Base-by-base conservation (phyloP, 2,113 vertebrate genomes). In the Coracopsis vasa region DNA sequence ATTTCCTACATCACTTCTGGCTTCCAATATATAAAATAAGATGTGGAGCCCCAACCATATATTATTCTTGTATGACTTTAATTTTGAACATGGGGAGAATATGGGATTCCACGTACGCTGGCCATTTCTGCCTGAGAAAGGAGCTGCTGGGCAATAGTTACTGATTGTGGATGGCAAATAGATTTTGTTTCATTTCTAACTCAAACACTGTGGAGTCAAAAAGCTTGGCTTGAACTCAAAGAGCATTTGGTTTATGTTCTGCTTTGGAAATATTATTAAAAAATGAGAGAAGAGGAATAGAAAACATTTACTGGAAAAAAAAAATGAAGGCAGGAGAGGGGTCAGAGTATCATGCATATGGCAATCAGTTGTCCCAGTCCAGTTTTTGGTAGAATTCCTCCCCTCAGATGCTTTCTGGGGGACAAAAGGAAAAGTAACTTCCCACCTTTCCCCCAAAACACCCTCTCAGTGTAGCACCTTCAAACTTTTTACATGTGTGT, bases 211-310 rank as follows among this genome's bases (percentile, higher is more conserved):
- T 42, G 47, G 50, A 95, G 51, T 90, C 73, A 86, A 90, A 97
- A 91, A 95, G 16, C 56, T 84, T 96, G 95, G 95, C 94, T 62
- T 67, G 86, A 79, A 94, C 69, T 96, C 94, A 95, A 82, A 92
- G 48, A 95, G 47, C 61, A 80, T 81, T 95, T 96, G 89, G 93
- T 95, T 95, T 95, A 91, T 62, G 87, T 94, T 95, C 89, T 94
- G 51, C 69, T 87, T 95, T 87, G 66, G 92, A 96, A 90, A 92
- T 94, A 96, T 47, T 97, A 88, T 81, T 89, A 42, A 89, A 95
- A 94, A 88, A 92, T 17, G 51, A 81, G 69, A 79, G 77, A 93
- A 72, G 39, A 94, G 16, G n/a, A 90, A 95, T 37, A 96, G 75
- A 92, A 95, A 91, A 89, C 56, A 79, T 93, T 78, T 83, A 93